Conservation (phyloP, 2,888 invertebrate species). For the Torymus aiolomorphi region DNA sequence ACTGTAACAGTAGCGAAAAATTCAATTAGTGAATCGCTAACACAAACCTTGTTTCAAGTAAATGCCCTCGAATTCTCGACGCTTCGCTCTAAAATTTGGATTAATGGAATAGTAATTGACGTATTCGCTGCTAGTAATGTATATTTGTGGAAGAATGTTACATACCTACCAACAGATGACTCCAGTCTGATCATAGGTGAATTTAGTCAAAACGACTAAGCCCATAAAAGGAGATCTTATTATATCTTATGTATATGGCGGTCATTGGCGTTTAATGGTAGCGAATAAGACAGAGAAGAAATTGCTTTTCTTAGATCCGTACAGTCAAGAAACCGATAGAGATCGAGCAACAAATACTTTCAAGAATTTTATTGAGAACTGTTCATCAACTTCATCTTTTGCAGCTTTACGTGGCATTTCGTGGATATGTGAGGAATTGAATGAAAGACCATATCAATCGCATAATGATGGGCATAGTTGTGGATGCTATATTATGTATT, state of each 20-base stretch:
- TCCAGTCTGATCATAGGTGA: no score
- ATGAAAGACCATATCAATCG: neutral
- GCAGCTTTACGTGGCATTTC: neutral
- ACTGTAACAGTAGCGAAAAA: no score
- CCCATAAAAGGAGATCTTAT: no score
- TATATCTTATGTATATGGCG: neutral
- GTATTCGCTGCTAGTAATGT: no score
- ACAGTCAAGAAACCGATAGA: neutral
- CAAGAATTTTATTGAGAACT: neutral
- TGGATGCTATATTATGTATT: constrained; percentile 2
- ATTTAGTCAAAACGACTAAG: no score
- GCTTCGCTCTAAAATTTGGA: no score
- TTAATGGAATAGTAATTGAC: no score
- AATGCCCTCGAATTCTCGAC: no score
- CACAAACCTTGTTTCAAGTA: no score
- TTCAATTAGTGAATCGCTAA: no score
- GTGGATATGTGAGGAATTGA: neutral
- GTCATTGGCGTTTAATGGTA: constrained; percentile 3
- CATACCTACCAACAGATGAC: no score
- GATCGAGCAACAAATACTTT: neutral
- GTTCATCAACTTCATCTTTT: neutral
- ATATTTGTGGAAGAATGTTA: no score
- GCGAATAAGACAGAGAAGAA: neutral
- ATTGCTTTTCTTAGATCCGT: constrained; percentile 1
- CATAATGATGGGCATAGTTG: neutral